Evolutionary conservation across 2,888 invertebrate genomes (phyloP), one percentile per base, ranked within the genome.

Genomic region (Hirtodrosophila duncani): DNA sequence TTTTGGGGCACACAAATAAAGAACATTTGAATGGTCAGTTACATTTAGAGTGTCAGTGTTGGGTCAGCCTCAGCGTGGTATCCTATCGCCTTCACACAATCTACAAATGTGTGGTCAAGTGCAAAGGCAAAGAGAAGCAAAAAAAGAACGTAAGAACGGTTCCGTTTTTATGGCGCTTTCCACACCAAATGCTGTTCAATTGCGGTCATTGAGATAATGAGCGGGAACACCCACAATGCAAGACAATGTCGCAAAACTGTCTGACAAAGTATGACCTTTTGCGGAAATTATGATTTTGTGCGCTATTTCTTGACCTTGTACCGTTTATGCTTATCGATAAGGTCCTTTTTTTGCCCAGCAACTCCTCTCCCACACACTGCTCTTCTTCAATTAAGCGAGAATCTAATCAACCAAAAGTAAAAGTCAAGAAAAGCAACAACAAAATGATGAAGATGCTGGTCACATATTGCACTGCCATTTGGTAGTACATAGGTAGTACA

Each of bases 141-240:
- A 26, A 43, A 39, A 37, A 42, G 31, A 46, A 46, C 55, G 30
- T 58, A 52, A 55, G 34, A 39, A 51, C 26, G 49, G 52, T 56
- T 56, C 43, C 55, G 18, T 49, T 67, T 78, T 82, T 80, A 82
- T 50, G 78, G 63, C 63, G 66, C 48, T 69, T 71, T 78, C 61
- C 72, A 72, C 68, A 66, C 63, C 65, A 69, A 81, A 72, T 72
- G 67, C 59, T 58, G 59, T 68, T 60, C 71, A 63, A 66, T 71
- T 81, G 79, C 37, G 63, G 63, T 64, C 77, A 81, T 77, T 81
- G 62, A 56, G 75, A 75, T 75, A 79, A 77, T 77, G 71, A 70
- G 68, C 39, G 60, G 75, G 51, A 51, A 48, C 67, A 55, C 43
- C 53, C 49, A 58, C 53, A 21, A 37, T 10, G 10, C 52, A 10